Evolutionary conservation across 2,888 invertebrate genomes (phyloP).

Genomic region (Drosophila dives): DNA sequence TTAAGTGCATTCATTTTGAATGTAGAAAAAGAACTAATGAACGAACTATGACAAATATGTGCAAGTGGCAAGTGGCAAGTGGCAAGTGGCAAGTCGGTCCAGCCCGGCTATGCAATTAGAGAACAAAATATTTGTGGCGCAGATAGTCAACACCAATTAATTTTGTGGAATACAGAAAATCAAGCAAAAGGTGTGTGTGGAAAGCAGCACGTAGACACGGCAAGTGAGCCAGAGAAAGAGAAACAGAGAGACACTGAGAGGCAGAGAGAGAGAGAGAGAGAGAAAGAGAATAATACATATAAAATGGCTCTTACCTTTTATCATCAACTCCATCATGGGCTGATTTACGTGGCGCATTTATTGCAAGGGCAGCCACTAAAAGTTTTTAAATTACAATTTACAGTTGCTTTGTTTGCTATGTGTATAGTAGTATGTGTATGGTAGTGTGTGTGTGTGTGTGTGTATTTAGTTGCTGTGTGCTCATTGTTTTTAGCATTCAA

Average conservation of each 20-base stretch:
- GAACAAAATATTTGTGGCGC: constrained; percentile 58
- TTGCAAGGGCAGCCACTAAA: constrained; percentile 76
- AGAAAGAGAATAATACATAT: not conserved
- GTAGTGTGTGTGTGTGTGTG: constrained; percentile 2
- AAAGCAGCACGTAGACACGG: not conserved
- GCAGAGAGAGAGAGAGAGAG: not conserved
- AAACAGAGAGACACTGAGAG: not conserved
- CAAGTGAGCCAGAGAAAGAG: not conserved
- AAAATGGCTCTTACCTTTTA: constrained; percentile 48
- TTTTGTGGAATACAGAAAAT: constrained; percentile 22
- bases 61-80: not conserved
- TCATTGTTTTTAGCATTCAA: constrained; percentile 69
- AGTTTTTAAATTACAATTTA: constrained; percentile 76
- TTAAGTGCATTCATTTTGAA: not conserved
- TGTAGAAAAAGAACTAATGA: not conserved
- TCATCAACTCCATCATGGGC: constrained; percentile 56
- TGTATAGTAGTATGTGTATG: not conserved
- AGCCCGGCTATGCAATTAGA: constrained; percentile 51
- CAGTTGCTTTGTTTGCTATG: constrained; percentile 54
- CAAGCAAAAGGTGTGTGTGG: not conserved
- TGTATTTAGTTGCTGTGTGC: constrained; percentile 53
- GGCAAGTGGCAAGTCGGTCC: constrained; percentile 21
- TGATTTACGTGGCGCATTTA: constrained; percentile 65
- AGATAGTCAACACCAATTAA: constrained; percentile 61
- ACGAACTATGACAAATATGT: not conserved